Base-by-base conservation (phyloP, 2,797 vertebrate species). In the Dermochelys coriacea region DNA sequence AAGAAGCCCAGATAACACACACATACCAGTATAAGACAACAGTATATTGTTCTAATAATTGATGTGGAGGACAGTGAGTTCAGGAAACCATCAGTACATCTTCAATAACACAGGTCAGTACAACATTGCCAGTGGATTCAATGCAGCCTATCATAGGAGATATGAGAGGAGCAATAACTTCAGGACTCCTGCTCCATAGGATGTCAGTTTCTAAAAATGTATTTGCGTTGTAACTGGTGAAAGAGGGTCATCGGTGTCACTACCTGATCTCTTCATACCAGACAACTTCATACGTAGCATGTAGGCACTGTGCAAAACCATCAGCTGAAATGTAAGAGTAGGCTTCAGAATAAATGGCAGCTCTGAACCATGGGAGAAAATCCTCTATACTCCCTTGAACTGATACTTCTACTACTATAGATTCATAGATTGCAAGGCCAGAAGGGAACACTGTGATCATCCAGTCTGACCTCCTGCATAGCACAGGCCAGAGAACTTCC, bases 141-240 rank as follows among this genome's bases (percentile, higher is more conserved):
- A 7, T 1, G 6, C 45, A 4, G 2, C 45, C 61, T 8, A 50
- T 11, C 2, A 11, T 0, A 4, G 15, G 12, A 27, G 37, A 11
- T 27, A 15, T 34, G 9, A 64, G 80, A 50, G 21, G 18, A 52
- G 59, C 10, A 5, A 4, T 6, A 59, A 23, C 47, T n/a, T 11
- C 47, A 29, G 64, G 12, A 1, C 8, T 81, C 45, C 77, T 45
- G 29, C 2, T 5, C 27, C 80, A 0, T 0, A 5, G 61, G 71
- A 12, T 75, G 71, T 45, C 23, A 25, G 41, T 12, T 34, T 77
- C 16, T 1, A 41, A 11, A 74, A 79, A 80, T 54, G 41, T 21
- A 74, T 11, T 50, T 1, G 15, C 0, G 29, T 18, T 6, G 71
- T 10, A 18, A 49, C 6, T 0, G 11, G 51, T 51, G 71, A 41